Conservation (phyloP, 2,797 vertebrate species). For the Anisognathus igniventris region DNA sequence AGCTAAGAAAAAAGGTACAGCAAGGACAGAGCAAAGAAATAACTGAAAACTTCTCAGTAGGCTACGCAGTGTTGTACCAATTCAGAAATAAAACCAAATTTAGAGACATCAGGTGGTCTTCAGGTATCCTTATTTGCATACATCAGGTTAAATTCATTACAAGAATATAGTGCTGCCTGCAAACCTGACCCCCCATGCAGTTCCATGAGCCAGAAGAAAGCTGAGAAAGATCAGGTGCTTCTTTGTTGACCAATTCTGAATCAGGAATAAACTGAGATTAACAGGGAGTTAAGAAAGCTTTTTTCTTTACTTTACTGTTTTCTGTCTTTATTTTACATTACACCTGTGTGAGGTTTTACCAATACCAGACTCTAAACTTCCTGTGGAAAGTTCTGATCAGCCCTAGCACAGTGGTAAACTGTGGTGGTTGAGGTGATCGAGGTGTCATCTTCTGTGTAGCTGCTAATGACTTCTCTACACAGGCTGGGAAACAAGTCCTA, state of each 20-base stretch:
- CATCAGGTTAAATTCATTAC: neutral
- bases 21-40: neutral
- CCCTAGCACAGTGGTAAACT: neutral
- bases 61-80: neutral
- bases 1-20: neutral
- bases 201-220: neutral
- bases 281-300: neutral
- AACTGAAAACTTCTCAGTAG: neutral
- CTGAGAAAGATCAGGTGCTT: neutral
- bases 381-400: neutral
- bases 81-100: neutral
- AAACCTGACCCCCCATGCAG: neutral
- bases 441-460: neutral
- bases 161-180: neutral
- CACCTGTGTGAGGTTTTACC: neutral
- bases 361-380: neutral
- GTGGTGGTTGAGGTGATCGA: too few relatives aligned
- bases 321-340: neutral
- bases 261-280: neutral
- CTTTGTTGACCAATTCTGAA: neutral
- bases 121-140: neutral
- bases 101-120: neutral
- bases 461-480: neutral
- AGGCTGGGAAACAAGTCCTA: neutral
- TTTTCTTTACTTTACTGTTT: neutral